These are phyloP conservation scores for Phainopepla nitens DNA, from an alignment of 2,113 vertebrate genomes.

Conservation along the genomic window DNA sequence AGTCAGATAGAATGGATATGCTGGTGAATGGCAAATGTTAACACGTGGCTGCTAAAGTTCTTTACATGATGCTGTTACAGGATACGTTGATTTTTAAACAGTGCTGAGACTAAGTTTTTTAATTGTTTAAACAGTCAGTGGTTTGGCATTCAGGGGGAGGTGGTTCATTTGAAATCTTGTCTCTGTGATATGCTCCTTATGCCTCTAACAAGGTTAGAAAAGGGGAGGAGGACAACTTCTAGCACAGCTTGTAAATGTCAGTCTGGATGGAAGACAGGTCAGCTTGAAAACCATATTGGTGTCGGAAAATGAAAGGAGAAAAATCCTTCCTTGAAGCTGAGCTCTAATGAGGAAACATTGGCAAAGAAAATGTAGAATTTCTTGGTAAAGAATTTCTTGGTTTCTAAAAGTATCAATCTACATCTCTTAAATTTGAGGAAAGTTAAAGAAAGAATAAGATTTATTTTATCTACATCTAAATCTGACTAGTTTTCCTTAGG, in stretches of 20 bases:
- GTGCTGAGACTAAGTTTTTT: background rate
- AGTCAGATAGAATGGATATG: background rate
- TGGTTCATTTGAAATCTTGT: constrained; percentile 51
- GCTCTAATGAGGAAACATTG: background rate
- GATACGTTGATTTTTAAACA: background rate
- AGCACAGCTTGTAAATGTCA: constrained; percentile 67
- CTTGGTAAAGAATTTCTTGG: background rate
- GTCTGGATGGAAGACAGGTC: constrained; percentile 48
- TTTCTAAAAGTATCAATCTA: background rate
- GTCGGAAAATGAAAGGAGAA: constrained; percentile 44
- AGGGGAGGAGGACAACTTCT: constrained; percentile 32
- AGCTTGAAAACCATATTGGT: background rate
- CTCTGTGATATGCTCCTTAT: constrained; percentile 48
- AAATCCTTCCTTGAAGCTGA: background rate
- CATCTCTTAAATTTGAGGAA: background rate
- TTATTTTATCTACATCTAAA: background rate
- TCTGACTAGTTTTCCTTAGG: background rate
- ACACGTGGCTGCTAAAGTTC: background rate
- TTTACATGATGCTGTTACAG: background rate
- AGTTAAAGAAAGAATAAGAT: background rate
- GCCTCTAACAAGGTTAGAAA: constrained; percentile 55
- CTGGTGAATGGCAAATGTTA: background rate
- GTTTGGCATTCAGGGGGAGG: constrained; percentile 53
- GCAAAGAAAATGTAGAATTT: background rate
- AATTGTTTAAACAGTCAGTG: constrained; percentile 39